Evolutionary conservation across 1,140 invertebrate genomes (phyloP).

Genomic region (Ptiloglossa arizonensis): DNA sequence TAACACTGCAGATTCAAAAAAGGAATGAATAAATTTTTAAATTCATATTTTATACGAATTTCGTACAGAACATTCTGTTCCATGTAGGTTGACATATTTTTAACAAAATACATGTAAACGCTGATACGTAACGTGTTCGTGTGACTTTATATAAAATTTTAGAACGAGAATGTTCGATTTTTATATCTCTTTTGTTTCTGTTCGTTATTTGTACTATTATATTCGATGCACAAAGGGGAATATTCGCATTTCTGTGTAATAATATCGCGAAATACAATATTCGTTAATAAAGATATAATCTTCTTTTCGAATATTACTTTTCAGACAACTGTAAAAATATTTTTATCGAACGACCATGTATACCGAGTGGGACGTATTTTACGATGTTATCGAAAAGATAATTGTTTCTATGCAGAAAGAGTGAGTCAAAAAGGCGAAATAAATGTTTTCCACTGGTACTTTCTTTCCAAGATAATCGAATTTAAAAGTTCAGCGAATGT

Average conservation of each 20-base stretch:
- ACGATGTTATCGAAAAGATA: no score
- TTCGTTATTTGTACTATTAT: neutral
- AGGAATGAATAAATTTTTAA: slow-evolving; percentile 11
- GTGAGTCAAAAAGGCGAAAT: no score
- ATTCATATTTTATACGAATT: slow-evolving; percentile 17
- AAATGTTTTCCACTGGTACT: no score
- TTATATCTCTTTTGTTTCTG: neutral
- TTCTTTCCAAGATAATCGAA: no score
- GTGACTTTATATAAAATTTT: neutral
- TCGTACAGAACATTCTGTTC: slow-evolving; percentile 9
- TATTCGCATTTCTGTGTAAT: neutral
- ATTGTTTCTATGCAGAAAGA: no score
- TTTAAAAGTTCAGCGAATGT: no score
- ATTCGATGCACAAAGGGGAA: neutral
- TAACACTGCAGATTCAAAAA: slow-evolving; percentile 10
- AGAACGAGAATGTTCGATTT: neutral
- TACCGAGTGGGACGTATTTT: no score
- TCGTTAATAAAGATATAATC: no score
- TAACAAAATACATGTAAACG: slow-evolving; percentile 10
- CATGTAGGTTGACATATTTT: slow-evolving; percentile 26
- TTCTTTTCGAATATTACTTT: no score
- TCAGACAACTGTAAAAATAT: no score
- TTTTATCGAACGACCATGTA: no score
- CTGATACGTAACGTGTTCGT: neutral
- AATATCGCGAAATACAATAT: no score